A percentile compares a stretch with the other conserved stretches of the same genome.
phyloP scores from a whole-genome alignment of 1,140 invertebrate species.

The Cataglyphis hispanica region DNA sequence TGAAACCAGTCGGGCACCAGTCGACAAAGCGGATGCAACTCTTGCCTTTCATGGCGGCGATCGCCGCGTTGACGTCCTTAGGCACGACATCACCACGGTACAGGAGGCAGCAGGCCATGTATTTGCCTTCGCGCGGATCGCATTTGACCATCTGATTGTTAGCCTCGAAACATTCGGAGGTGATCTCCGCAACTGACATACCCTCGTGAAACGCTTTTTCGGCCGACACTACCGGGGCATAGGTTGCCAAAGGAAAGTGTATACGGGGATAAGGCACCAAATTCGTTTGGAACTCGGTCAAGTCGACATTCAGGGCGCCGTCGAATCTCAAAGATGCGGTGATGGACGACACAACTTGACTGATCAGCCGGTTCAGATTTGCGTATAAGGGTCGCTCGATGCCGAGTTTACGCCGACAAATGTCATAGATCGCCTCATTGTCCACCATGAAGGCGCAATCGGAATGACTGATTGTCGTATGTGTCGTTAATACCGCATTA shows the following conservation, averaged over 20 bases:
- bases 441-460: conserved; percentile 76
- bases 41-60: conserved; percentile 72
- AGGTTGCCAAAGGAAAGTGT: conserved; percentile 69
- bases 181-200: conserved; percentile 74
- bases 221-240: conserved; percentile 68
- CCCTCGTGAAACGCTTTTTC: conserved; percentile 74
- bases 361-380: conserved; percentile 72
- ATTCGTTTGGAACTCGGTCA: conserved; percentile 74
- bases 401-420: conserved; percentile 70
- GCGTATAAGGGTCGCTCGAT: conserved; percentile 71
- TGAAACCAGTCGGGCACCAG: conserved; percentile 91
- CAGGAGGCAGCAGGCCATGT: conserved; percentile 90
- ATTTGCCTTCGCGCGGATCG: conserved; percentile 84
- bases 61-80: conserved; percentile 91
- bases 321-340: conserved; percentile 73
- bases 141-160: conserved; percentile 76
- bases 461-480: conserved; percentile 70
- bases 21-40: conserved; percentile 87
- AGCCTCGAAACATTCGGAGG: conserved; percentile 71
- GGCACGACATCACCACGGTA: conserved; percentile 73
- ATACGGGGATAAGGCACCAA: conserved; percentile 72
- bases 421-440: conserved; percentile 73
- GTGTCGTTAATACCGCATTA: conserved; percentile 70
- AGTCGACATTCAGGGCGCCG: conserved; percentile 70
- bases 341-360: conserved; percentile 73